Evolutionary conservation across 2,888 invertebrate genomes (phyloP), one percentile per base, ranked within the genome.

Genomic region (Keiferia lycopersicella): DNA sequence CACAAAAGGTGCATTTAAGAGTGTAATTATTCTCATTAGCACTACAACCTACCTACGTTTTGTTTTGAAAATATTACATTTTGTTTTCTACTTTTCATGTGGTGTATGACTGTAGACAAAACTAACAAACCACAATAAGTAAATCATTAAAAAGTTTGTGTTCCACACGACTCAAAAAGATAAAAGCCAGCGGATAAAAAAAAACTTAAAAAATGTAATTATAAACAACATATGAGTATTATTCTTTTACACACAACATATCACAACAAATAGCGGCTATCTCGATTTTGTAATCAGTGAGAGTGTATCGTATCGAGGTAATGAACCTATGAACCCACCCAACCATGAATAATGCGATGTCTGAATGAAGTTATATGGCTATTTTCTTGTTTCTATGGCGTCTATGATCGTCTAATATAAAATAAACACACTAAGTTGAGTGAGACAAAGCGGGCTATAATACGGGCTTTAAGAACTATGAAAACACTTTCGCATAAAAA

Each of bases 271-370:
- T 26, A 16, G 57, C 16, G 34, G 16, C 10, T 57, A 26, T 57
- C n/a, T 41, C 7, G 16, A 34, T 57, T 57, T 51, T 11, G 51
- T 51, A 53, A 53, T 53, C 22, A 53, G 26, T 22, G 51, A 53
- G 51, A 53, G 51, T 53, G 22, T 22, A 53, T 14, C 22, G 14
- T 26, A 53, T 53, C 14, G 14, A 51, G 51, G 11, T 53, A 53
- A 53, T 53, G 51, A 53, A 50, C 50, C 50, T 20, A 50, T 50
- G 50, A 50, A 53, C 51, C 51, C 51, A 53, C 26, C 22, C 51
- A 26, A 22, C 20, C 51, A 26, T 22, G 22, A 11, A 20, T 22
- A 53, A 53, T 53, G 51, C 14, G 2, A 22, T 45, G 45, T 45
- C n/a, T 45, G 45, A 22, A 51, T 51, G 20, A 53, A 53, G 26